These are phyloP conservation scores for Microcaecilia unicolor DNA, from an alignment of 2,797 vertebrate species.

Conservation along the genomic window DNA sequence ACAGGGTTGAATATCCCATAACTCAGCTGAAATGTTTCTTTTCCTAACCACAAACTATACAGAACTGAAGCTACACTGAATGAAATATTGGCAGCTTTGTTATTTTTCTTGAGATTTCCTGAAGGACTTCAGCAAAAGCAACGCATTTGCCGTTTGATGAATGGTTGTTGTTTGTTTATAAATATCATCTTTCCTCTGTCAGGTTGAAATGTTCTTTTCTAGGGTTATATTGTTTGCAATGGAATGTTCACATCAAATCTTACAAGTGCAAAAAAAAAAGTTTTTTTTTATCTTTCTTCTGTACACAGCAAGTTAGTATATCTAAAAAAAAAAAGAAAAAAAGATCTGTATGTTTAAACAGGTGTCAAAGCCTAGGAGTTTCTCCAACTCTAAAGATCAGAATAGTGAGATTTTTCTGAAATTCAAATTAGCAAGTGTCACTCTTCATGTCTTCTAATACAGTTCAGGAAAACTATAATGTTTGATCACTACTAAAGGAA, in stretches of 20 bases:
- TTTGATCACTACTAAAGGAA: constrained; percentile 16
- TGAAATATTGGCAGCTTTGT: constrained; percentile 7
- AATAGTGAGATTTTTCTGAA: constrained; percentile 27
- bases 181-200: constrained; percentile 1
- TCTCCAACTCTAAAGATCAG: constrained; percentile 36
- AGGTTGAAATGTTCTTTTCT: constrained; percentile 10
- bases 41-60: too few relatives aligned
- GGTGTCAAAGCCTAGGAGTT: constrained; percentile 26
- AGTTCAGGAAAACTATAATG: constrained; percentile 21
- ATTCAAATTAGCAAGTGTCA: constrained; percentile 36
- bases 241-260: constrained; percentile 12
- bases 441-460: constrained; percentile 17
- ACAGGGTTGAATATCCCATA: too few relatives aligned
- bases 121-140: neutral
- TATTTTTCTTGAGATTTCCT: neutral
- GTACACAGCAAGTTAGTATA: constrained; percentile 3
- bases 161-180: neutral
- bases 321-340: too few relatives aligned
- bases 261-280: too few relatives aligned
- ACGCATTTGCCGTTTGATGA: neutral
- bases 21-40: too few relatives aligned
- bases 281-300: constrained; percentile 17
- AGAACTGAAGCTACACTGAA: too few relatives aligned
- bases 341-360: constrained; percentile 33
- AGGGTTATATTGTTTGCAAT: neutral